Percentiles rank a stretch among this genome's conserved stretches.
phyloP scores from a whole-genome alignment of 2,113 vertebrate species.

The Oxyura jamaicensis region DNA sequence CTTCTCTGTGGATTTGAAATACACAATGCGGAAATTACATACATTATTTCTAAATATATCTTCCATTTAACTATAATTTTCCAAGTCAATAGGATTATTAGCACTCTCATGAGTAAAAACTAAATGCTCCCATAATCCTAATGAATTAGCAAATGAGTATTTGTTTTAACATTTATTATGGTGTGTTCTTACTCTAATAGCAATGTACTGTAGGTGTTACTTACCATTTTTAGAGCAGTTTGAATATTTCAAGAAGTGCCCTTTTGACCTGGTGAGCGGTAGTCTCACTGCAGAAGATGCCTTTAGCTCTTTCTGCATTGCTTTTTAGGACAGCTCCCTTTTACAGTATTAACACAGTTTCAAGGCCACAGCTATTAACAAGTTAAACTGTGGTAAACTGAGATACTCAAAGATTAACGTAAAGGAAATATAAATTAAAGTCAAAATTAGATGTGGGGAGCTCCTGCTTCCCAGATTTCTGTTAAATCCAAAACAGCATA shows the following conservation, averaged over 20 bases:
- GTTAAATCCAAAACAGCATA: neutral
- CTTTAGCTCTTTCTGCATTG: neutral
- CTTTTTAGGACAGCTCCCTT: neutral
- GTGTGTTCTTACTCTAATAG: neutral
- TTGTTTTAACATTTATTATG: neutral
- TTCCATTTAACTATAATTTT: conserved; percentile 16
- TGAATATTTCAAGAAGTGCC: neutral
- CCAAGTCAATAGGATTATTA: conserved; percentile 11
- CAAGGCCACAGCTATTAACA: neutral
- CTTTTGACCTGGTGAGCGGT: neutral
- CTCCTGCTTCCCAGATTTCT: neutral
- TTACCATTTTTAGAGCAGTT: neutral
- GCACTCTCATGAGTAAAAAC: neutral
- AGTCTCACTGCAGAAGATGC: neutral
- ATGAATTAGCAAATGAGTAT: conserved; percentile 2
- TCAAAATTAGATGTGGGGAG: neutral
- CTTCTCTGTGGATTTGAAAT: conserved; percentile 31
- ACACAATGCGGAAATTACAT: neutral
- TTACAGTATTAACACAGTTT: neutral
- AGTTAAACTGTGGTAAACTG: neutral
- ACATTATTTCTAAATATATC: conserved; percentile 42
- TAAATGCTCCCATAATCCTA: conserved; percentile 12
- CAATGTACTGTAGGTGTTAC: neutral
- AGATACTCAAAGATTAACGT: neutral
- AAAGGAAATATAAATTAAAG: neutral